Evolutionary conservation across 2,888 invertebrate genomes (phyloP).

Genomic region (Sturmia bella): DNA sequence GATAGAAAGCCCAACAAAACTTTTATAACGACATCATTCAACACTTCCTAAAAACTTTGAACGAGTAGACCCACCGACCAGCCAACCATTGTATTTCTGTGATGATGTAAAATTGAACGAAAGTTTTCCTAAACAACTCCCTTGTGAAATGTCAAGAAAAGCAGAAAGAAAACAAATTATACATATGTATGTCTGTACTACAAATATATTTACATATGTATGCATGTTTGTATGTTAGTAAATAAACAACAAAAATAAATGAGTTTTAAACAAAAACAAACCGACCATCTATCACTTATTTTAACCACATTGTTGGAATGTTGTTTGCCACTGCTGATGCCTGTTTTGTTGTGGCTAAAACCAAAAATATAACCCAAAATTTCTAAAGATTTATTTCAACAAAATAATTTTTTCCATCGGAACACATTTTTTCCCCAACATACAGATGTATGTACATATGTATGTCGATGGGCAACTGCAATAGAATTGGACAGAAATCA

Average conservation of each 20-base stretch:
- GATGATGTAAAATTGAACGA: constrained; percentile 33
- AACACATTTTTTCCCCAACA: too few species aligned
- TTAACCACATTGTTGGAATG: constrained; percentile 25
- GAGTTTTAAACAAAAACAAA: background rate
- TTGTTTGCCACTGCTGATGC: constrained; percentile 8
- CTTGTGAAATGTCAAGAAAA: constrained; percentile 29
- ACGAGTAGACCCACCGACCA: background rate
- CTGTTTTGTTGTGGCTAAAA: background rate
- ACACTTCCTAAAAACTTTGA: constrained; percentile 28
- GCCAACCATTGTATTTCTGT: background rate
- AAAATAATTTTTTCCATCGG: too few species aligned
- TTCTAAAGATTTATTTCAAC: constrained; percentile 19
- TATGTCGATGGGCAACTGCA: too few species aligned
- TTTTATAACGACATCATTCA: constrained; percentile 30
- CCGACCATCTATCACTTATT: constrained; percentile 31
- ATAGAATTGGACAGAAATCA: too few species aligned
- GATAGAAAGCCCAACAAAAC: constrained; percentile 35
- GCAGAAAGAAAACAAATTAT: constrained; percentile 35
- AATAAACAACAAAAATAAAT: too few species aligned
- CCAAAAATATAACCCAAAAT: constrained; percentile 19
- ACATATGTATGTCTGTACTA: background rate
- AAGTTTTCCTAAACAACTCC: constrained; percentile 41
- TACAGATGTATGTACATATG: too few species aligned
- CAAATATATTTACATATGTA: background rate
- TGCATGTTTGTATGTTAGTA: background rate